Evolutionary conservation across 2,797 vertebrate species (phyloP), one percentile per base, ranked within the genome.

Genomic region (Schizopygopsis malacanthus): DNA sequence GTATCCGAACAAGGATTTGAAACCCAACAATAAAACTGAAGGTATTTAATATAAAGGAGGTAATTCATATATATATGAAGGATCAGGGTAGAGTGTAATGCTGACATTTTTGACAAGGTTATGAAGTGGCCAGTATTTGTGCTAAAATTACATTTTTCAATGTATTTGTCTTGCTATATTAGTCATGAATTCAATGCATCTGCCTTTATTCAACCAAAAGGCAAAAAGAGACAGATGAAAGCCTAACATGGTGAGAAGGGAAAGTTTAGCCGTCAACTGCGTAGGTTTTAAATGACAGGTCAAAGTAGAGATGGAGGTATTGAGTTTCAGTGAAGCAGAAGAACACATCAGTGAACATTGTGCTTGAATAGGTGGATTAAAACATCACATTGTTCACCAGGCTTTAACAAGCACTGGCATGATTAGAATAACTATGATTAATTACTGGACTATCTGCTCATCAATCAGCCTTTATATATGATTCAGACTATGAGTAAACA

Each of bases 311-410:
- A 59, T 16, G 25, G 12, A n/a, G 33, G 69, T 54, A 83, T 87
- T 88, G 85, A 87, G 79, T 25, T 65, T 73, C 85, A 89, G 76
- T 85, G 70, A 85, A 83, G 89, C 79, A 80, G 69, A 88, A 82
- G 39, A 39, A 71, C 59, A 54, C 63, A 82, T 81, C 25, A 63
- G 18, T 79, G 20, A 70, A 50, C 82, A 85, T 78, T 84, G 79
- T 77, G 81, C 86, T 75, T 28, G 61, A 43, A 77, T 69, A 18
- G 67, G 10, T 54, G 81, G 67, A 89, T 86, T 78, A 84, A 81
- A 83, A 43, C 41, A 83, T 75, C 76, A 52, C 22, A 61, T 79
- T 65, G 18, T 56, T 25, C 59, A 83, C 82, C 56, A 83, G 43
- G 83, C 77, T 65, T 59, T 81, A n/a, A 70, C 85, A 86, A 63